Evolutionary conservation across 2,888 invertebrate genomes (phyloP).

Genomic region (Drosophila infuscata): DNA sequence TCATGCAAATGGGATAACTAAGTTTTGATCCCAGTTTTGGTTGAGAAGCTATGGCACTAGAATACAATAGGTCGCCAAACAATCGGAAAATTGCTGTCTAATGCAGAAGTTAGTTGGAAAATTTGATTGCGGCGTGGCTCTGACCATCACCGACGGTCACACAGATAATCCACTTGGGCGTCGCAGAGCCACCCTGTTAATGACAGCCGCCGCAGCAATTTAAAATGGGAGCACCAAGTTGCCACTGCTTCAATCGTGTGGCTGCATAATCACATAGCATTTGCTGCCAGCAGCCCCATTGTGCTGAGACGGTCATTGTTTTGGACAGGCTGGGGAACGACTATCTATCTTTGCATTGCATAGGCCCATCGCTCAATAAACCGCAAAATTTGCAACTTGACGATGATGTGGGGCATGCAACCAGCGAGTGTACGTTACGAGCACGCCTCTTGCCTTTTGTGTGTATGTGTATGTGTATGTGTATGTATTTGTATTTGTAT

Average conservation of each 20-base stretch:
- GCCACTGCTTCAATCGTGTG: slow-evolving; percentile 59
- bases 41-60: neutral
- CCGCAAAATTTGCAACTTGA: slow-evolving; percentile 44
- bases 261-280: slow-evolving; percentile 56
- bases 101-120: slow-evolving; percentile 22
- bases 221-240: slow-evolving; percentile 29
- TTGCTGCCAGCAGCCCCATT: slow-evolving; percentile 42
- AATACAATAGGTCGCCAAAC: slow-evolving; percentile 6
- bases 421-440: slow-evolving; percentile 5
- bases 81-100: slow-evolving; percentile 43
- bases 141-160: slow-evolving; percentile 33
- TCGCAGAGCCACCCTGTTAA: slow-evolving; percentile 48
- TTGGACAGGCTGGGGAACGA: slow-evolving; percentile 32
- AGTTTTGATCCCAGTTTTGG: slow-evolving; percentile 6
- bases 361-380: slow-evolving; percentile 57
- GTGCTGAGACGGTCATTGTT: slow-evolving; percentile 56
- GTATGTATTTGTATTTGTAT: too few species aligned
- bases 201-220: slow-evolving; percentile 45
- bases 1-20: neutral
- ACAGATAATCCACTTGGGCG: slow-evolving; percentile 48
- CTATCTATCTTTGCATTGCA: slow-evolving; percentile 49
- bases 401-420: slow-evolving; percentile 14
- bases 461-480: neutral
- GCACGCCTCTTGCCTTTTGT: slow-evolving; percentile 2
- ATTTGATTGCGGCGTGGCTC: slow-evolving; percentile 47